Evolutionary conservation across 2,888 invertebrate genomes (phyloP).

Genomic region (Tachina grossa): DNA sequence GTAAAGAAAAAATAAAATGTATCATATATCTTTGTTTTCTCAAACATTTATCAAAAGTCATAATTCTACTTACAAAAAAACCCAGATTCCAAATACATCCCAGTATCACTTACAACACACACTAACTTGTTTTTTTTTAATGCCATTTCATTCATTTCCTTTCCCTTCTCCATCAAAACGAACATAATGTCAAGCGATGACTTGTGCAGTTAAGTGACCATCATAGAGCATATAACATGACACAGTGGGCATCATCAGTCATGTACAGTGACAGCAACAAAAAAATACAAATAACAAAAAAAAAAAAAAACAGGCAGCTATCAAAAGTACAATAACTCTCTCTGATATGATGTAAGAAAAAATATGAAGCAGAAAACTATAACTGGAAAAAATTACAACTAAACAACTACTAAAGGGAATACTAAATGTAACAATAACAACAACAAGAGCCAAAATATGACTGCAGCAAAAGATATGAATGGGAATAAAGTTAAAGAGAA

Average conservation of each 20-base stretch:
- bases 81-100: neutral
- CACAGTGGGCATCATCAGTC: slow-evolving; percentile 74
- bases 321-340: slow-evolving; percentile 49
- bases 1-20: neutral
- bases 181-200: slow-evolving; percentile 71
- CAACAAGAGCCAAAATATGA: neutral
- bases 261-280: slow-evolving; percentile 71
- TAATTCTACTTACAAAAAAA: slow-evolving; percentile 48
- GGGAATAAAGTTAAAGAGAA: slow-evolving; percentile 44
- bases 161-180: slow-evolving; percentile 21
- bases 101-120: slow-evolving; percentile 40
- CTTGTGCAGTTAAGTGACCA: slow-evolving; percentile 73
- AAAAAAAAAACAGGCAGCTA: slow-evolving; percentile 55
- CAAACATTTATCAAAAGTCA: slow-evolving; percentile 44
- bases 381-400: slow-evolving; percentile 21
- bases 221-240: slow-evolving; percentile 69
- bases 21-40: slow-evolving; percentile 51
- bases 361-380: slow-evolving; percentile 26
- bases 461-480: slow-evolving; percentile 14
- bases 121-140: neutral
- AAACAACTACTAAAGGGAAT: slow-evolving; percentile 23
- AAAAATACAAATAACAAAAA: slow-evolving; percentile 32
- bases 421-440: slow-evolving; percentile 31
- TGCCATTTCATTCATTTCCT: slow-evolving; percentile 17
- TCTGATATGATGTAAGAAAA: slow-evolving; percentile 24